Evolutionary conservation across 2,797 vertebrate species (phyloP).

Genomic region (Triplophysa yarkandensis): DNA sequence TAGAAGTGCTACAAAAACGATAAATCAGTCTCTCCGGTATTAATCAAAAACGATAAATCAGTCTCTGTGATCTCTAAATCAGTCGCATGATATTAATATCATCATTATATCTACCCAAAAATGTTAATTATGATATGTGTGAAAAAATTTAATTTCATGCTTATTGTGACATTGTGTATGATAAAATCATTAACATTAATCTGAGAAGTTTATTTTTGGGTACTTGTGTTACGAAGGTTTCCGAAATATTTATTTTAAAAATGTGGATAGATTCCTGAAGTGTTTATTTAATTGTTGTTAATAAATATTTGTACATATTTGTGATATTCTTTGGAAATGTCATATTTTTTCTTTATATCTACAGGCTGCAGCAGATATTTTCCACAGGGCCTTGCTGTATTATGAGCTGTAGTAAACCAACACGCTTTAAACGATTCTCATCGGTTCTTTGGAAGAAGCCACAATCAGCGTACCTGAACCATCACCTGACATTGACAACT

Average conservation of each 20-base stretch:
- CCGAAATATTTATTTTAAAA: neutral
- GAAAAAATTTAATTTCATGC: neutral
- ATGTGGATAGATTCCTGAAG: neutral
- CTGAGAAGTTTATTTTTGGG: neutral
- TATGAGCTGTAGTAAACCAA: slow-evolving; percentile 80
- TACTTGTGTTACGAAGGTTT: neutral
- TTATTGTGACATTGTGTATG: neutral
- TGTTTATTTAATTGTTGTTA: neutral
- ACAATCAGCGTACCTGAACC: slow-evolving; percentile 66
- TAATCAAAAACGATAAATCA: no score
- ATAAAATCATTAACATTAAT: neutral
- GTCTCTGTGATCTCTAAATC: no score
- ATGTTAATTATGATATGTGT: no score
- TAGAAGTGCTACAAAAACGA: no score
- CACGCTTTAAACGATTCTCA: slow-evolving; percentile 76
- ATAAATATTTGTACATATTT: neutral
- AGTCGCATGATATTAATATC: no score
- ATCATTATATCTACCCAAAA: no score
- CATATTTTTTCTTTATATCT: neutral
- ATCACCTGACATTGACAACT: slow-evolving; percentile 70
- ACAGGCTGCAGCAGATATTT: slow-evolving; percentile 70
- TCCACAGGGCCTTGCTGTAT: slow-evolving; percentile 72
- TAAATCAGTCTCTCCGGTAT: no score
- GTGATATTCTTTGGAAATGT: neutral
- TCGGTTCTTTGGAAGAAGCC: slow-evolving; percentile 68